These are phyloP conservation scores for Coreoperca whiteheadi DNA, from an alignment of 2,113 vertebrate genomes.

Conservation along the genomic window DNA sequence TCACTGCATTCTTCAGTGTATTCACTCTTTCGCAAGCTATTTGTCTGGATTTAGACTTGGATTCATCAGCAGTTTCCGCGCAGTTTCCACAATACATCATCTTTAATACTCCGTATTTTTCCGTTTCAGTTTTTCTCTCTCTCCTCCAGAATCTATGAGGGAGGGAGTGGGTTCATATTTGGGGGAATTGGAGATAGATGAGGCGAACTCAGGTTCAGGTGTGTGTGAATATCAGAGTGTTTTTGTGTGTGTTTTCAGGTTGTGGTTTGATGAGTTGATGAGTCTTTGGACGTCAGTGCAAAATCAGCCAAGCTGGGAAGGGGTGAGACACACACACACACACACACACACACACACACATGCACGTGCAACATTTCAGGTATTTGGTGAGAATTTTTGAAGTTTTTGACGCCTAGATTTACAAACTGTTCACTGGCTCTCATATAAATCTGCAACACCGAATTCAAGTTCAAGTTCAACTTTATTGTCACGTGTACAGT, in stretches of 20 bases:
- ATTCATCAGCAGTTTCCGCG: conserved; percentile 58
- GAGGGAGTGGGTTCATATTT: conserved; percentile 57
- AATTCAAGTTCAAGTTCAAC: no score
- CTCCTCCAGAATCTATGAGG: conserved; percentile 34
- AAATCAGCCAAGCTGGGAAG: conserved; percentile 97
- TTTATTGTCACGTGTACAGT: no score
- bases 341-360: conserved; percentile 25
- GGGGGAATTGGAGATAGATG: conserved; percentile 55
- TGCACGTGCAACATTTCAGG: background rate
- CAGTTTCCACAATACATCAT: conserved; percentile 76
- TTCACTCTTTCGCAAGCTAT: conserved; percentile 60
- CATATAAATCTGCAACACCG: background rate
- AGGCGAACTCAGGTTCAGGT: conserved; percentile 56
- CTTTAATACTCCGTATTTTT: conserved; percentile 69
- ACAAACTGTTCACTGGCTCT: conserved; percentile 6
- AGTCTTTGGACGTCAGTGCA: conserved; percentile 93
- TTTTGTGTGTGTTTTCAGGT: conserved; percentile 80
- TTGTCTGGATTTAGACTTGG: conserved; percentile 72
- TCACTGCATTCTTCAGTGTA: conserved; percentile 52
- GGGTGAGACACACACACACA: conserved; percentile 84
- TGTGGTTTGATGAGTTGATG: conserved; percentile 96
- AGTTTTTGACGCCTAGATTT: background rate
- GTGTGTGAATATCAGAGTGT: conserved; percentile 40
- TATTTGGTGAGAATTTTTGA: background rate
- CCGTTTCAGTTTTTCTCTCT: conserved; percentile 51